These are phyloP conservation scores for Bryconaethiops microstoma DNA, from an alignment of 2,797 vertebrate genomes.

Conservation along the genomic window DNA sequence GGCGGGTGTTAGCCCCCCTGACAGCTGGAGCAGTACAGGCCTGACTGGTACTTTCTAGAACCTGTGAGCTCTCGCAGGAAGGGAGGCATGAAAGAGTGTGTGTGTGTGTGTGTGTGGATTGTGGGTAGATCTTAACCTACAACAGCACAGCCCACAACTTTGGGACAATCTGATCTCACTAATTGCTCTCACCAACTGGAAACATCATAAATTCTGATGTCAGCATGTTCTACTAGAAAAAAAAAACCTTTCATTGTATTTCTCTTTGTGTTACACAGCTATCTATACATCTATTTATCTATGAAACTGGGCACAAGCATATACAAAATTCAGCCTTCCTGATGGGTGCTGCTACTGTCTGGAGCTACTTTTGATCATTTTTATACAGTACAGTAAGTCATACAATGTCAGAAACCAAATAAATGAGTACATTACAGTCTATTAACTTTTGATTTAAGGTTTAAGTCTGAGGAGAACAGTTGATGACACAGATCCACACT, in stretches of 20 bases:
- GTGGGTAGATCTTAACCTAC: conserved; percentile 14
- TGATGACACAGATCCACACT: background rate
- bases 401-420: no score
- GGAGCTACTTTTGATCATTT: no score
- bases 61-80: conserved; percentile 58
- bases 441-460: background rate
- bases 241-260: background rate
- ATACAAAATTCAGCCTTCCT: no score
- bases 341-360: no score
- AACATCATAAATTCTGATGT: background rate
- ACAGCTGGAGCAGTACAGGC: conserved; percentile 73
- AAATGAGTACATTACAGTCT: no score
- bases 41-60: conserved; percentile 82
- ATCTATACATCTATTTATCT: background rate
- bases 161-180: conserved; percentile 12
- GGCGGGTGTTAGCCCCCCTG: conserved; percentile 35
- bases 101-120: background rate
- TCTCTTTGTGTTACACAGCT: background rate
- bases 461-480: background rate
- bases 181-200: background rate
- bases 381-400: no score
- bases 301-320: no score
- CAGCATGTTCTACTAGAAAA: background rate
- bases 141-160: conserved; percentile 22
- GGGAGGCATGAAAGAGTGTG: background rate